A percentile compares a stretch with the other conserved stretches of the same genome.
Evolutionary conservation across 2,888 invertebrate genomes (phyloP).

Genomic region (Melitaea athalia): DNA sequence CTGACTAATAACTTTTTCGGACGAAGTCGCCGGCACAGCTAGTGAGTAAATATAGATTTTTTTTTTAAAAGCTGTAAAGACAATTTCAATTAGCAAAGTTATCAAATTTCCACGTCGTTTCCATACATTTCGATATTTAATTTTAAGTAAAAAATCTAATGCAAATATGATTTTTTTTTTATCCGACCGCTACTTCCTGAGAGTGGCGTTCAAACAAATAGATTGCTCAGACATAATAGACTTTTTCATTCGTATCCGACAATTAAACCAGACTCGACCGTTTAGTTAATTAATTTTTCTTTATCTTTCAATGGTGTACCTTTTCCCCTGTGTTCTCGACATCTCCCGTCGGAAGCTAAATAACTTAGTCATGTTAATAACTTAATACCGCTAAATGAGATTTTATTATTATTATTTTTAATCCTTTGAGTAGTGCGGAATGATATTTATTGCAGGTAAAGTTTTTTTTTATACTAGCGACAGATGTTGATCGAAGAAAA

Average conservation of each 20-base stretch:
- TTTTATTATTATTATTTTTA: background rate
- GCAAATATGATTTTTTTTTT: background rate
- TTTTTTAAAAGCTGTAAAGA: no score
- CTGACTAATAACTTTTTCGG: no score
- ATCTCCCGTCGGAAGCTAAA: slow-evolving; percentile 7
- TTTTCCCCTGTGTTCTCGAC: background rate
- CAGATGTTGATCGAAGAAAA: no score
- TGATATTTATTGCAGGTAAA: background rate
- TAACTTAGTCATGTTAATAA: slow-evolving; percentile 6
- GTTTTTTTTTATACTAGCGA: background rate
- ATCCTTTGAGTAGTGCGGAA: background rate
- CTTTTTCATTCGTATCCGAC: background rate
- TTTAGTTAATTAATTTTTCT: slow-evolving; percentile 11
- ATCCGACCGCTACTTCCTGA: no score
- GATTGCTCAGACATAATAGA: background rate
- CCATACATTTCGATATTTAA: no score
- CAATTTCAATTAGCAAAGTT: no score
- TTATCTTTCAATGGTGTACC: slow-evolving; percentile 1
- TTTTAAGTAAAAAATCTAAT: background rate
- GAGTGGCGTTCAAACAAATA: background rate
- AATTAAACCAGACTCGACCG: slow-evolving; percentile 1
- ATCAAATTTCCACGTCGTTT: no score
- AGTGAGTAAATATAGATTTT: no score
- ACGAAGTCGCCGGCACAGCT: no score
- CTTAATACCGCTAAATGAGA: slow-evolving; percentile 8